A percentile compares a stretch with the other conserved stretches of the same genome.
Evolutionary conservation across 2,113 vertebrate genomes (phyloP).

Genomic region (Chionis minor): DNA sequence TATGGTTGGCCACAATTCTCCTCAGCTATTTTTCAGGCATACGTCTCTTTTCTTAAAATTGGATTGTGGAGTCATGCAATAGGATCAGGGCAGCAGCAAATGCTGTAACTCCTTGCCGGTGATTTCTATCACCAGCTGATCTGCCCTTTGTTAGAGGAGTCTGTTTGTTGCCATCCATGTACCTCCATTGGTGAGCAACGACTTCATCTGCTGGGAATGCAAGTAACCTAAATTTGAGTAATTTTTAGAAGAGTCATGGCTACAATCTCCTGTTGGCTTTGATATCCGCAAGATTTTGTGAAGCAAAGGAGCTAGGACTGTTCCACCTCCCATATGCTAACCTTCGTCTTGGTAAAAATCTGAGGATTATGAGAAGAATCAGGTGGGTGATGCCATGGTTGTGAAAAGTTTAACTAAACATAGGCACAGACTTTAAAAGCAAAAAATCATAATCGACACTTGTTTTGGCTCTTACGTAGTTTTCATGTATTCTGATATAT

Average conservation of each 20-base stretch:
- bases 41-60: background rate
- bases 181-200: background rate
- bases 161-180: background rate
- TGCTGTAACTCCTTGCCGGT: background rate
- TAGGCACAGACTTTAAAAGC: background rate
- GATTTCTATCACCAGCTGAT: background rate
- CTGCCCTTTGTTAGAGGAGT: background rate
- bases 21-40: background rate
- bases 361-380: background rate
- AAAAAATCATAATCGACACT: background rate
- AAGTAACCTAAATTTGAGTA: background rate
- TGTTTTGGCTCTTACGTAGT: background rate
- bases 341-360: background rate
- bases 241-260: background rate
- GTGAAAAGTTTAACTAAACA: background rate
- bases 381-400: background rate
- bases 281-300: background rate
- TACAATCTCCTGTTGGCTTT: background rate
- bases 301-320: background rate
- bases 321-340: background rate
- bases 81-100: background rate
- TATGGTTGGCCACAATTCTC: background rate
- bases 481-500: background rate
- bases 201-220: background rate
- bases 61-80: background rate